phyloP scores from a whole-genome alignment of 2,797 vertebrate genomes.

The Gorsachius magnificus region DNA sequence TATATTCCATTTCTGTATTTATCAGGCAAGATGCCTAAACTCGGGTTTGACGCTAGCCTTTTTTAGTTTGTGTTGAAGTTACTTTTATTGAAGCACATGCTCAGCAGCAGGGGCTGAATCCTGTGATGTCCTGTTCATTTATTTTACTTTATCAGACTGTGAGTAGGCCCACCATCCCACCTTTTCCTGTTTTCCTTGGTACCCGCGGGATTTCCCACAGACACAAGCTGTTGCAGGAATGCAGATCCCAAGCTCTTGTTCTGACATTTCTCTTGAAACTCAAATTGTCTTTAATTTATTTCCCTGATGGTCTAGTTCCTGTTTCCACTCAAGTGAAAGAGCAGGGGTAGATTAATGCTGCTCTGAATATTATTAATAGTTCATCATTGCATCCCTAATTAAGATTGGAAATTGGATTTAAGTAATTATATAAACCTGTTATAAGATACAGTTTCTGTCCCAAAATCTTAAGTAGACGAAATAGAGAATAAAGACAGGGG shows the following conservation, averaged over 20 bases:
- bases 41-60: background rate
- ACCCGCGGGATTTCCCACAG: background rate
- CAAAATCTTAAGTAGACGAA: background rate
- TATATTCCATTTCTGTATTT: background rate
- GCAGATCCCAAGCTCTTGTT: background rate
- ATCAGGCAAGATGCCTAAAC: background rate
- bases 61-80: background rate
- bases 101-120: background rate
- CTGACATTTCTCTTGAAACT: background rate
- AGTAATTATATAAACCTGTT: background rate
- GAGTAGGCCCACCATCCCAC: background rate
- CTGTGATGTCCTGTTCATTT: background rate
- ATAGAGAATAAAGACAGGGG: background rate
- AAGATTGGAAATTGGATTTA: constrained; percentile 17
- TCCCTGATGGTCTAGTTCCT: constrained; percentile 16
- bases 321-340: background rate
- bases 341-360: background rate
- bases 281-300: constrained; percentile 2
- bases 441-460: background rate
- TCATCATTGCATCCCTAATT: background rate
- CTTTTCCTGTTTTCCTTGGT: constrained; percentile 14
- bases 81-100: background rate
- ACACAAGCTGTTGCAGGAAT: background rate
- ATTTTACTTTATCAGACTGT: background rate
- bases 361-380: constrained; percentile 38